Evolutionary conservation across 2,113 vertebrate species (phyloP), one percentile per base, ranked within the genome.

Genomic region (Elaphurus davidianus): DNA sequence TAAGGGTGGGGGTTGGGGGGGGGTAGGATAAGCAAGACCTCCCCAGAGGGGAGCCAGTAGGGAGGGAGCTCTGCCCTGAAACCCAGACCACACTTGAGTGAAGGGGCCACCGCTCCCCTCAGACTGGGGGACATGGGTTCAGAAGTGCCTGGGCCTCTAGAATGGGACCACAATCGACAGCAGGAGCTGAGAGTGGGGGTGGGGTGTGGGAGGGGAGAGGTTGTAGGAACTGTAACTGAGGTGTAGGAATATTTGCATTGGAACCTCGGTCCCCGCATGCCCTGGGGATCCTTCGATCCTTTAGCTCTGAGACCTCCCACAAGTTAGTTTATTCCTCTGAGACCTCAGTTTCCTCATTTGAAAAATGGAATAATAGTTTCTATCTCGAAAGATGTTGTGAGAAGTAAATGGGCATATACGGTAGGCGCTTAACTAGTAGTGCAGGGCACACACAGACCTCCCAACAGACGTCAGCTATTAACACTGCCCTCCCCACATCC

Each of bases 171-270:
- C 12, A 19, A 13, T 47, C 15, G 8, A 52, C 11, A 10, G 50
- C 60, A 11, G 1, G 60, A 33, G 88, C 74, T 2, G n/a, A 12
- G 40, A 59, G 4, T 6, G 4, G n/a, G 4, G 5, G 7, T 2
- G 27, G 5, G 40, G 1, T 4, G 36, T 27, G 47, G 55, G 23
- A n/a, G 33, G 30, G 28, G 3, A 50, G 52, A 45, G 2, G 7
- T 1, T 4, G 27, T 17, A 23, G 7, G 43, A 79, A 47, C 4
- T 71, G 40, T 28, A 47, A 50, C 45, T 33, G 14, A 40, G 50
- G 33, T 28, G 27, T 1, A 23, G 9, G 25, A 11, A 4, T 6
- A 11, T 8, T 3, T 59, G 27, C 33, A 15, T 7, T 11, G 30
- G 57, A 59, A 28, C 47, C 3, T 28, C 15, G n/a, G 1, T 14